Evolutionary conservation across 1,140 invertebrate species (phyloP), one percentile per base, ranked within the genome.

Genomic region (Lucilia sericata): DNA sequence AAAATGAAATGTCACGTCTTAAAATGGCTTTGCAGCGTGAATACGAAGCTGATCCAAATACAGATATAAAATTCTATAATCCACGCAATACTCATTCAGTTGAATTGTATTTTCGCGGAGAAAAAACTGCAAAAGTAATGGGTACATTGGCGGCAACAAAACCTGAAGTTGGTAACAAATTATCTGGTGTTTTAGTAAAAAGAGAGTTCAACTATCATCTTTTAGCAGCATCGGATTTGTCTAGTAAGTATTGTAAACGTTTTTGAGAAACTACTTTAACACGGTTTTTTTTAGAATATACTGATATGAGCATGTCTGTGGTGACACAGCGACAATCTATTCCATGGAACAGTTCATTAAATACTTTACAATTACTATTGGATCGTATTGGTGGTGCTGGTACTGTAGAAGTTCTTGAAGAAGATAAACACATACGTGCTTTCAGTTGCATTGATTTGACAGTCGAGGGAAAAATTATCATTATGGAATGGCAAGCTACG

Each of bases 201-300:
- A 93, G 98, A 55, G 99, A 99, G 91, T 99, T 99, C 88, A 99
- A 98, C 91, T 99, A 99, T 91, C 98, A 99, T 91, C 94, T 99
- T 83, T 91, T 99, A 75, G 95, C 96, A 8, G 96, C 98, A 0
- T 93, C 94, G 13, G 99, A 99, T 92, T 92, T 99, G 30, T 94
- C 95, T 82, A 99, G 95, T 96, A 91, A 93, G 93, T 92, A 84
- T 36, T 85, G 5, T 42, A 12, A 17, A 17, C 1, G 25, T 30
- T 30, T n/a, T 3, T 30, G 25, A 30, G 25, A 2, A 30, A 2
- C 25, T 30, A 30, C 7, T 47, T 74, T 14, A 42, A 9, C 42
- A 30, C 25, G 1, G 25, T 30, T 10, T 42, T 42, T 14, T 51
- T 2, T 91, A 96, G 96, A 98, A 90, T 99, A 99, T 91, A 99